Evolutionary conservation across 2,888 invertebrate species (phyloP).

Genomic region (Teinopalpus imperialis): DNA sequence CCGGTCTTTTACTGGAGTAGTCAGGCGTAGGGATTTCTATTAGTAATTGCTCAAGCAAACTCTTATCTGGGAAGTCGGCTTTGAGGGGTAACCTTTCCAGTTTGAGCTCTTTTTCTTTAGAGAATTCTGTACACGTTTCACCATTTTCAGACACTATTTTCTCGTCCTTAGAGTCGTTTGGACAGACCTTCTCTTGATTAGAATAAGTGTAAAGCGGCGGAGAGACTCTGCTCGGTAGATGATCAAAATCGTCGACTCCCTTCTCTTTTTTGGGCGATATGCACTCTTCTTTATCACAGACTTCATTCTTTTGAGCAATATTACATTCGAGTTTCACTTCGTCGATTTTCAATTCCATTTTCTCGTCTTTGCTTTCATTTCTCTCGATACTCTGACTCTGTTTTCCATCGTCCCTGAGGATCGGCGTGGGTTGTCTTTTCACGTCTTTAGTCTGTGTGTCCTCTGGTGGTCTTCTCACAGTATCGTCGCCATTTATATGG

Average conservation of each 20-base stretch:
- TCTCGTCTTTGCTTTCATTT: constrained; percentile 31
- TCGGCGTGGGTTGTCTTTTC: constrained; percentile 57
- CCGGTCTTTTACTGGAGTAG: constrained; percentile 72
- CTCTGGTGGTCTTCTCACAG: constrained; percentile 42
- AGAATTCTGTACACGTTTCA: constrained; percentile 40
- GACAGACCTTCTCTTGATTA: constrained; percentile 84
- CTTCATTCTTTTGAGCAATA: constrained; percentile 34
- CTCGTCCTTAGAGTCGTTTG: constrained; percentile 61
- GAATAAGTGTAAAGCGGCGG: constrained; percentile 91
- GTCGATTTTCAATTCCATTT: constrained; percentile 29
- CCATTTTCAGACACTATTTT: constrained; percentile 52
- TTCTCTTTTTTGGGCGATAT: constrained; percentile 46
- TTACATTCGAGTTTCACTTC: constrained; percentile 34
- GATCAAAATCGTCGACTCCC: constrained; percentile 74
- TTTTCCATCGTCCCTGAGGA: constrained; percentile 43
- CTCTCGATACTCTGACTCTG: constrained; percentile 31
- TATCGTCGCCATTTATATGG: constrained; percentile 64
- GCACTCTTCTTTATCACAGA: constrained; percentile 28
- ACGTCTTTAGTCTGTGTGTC: constrained; percentile 42
- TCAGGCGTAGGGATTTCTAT: constrained; percentile 90
- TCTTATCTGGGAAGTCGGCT: constrained; percentile 80
- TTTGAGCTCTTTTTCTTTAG: constrained; percentile 44
- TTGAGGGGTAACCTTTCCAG: constrained; percentile 65
- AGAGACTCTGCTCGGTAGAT: constrained; percentile 86
- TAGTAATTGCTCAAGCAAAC: constrained; percentile 88